Evolutionary conservation across 2,113 vertebrate genomes (phyloP).

Genomic region (Lipotes vexillifer): DNA sequence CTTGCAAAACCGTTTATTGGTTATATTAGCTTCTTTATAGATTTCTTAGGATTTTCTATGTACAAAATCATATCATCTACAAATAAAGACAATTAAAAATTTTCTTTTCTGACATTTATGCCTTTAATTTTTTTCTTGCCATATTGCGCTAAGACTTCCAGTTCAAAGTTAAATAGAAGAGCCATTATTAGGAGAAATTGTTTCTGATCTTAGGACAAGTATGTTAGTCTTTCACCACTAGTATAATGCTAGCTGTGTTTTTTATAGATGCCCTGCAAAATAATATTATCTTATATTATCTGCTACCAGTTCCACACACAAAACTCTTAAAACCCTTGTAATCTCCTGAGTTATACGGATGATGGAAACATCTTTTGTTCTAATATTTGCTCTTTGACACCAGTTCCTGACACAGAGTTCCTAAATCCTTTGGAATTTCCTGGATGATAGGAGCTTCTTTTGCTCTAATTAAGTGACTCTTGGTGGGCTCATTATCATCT

Average conservation of each 20-base stretch:
- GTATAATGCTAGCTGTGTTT: not conserved
- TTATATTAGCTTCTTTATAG: not conserved
- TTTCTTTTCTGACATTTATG: not conserved
- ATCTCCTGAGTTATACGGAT: not conserved
- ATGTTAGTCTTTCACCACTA: not conserved
- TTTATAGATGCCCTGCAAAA: not conserved
- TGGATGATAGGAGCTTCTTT: not conserved
- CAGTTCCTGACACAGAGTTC: not conserved
- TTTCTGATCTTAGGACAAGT: not conserved
- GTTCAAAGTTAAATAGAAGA: not conserved
- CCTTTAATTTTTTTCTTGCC: not conserved
- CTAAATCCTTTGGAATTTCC: not conserved
- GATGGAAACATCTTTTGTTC: not conserved
- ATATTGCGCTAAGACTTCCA: not conserved
- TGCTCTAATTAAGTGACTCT: not conserved
- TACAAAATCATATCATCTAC: not conserved
- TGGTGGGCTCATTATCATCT: not conserved
- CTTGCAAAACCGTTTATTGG: not conserved
- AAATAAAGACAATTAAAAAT: not conserved
- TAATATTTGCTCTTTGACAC: not conserved
- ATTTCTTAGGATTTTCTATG: not conserved
- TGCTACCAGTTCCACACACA: not conserved
- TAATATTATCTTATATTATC: not conserved
- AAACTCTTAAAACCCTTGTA: not conserved
- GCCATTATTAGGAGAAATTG: not conserved